These are phyloP conservation scores for Acrossocheilus fasciatus DNA, from an alignment of 2,797 vertebrate species.

Conservation along the genomic window DNA sequence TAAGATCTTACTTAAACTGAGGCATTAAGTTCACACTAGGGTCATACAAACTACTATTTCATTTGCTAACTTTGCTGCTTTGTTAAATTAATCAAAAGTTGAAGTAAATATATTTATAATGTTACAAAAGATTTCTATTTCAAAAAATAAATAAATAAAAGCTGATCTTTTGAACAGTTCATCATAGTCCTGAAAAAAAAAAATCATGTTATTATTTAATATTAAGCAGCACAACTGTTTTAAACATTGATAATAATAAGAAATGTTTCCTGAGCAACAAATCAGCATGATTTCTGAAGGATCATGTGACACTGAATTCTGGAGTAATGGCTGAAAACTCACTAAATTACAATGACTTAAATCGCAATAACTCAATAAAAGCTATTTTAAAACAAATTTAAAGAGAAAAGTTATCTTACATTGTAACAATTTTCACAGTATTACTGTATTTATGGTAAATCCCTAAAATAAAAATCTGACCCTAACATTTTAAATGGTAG, in stretches of 20 bases:
- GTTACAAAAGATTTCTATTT: not conserved
- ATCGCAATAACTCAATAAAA: not conserved
- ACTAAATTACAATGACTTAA: not conserved
- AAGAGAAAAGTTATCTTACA: not conserved
- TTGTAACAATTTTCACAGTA: not conserved
- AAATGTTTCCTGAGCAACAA: not conserved
- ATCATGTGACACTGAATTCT: not conserved
- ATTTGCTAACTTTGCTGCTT: not conserved
- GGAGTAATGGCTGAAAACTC: not conserved
- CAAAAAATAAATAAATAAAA: not conserved
- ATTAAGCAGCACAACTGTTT: not conserved
- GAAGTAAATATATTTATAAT: not conserved
- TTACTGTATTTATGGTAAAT: not conserved
- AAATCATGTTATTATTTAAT: not conserved
- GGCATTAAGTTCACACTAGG: not conserved
- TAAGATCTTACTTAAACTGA: constrained; percentile 9
- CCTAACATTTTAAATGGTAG: not conserved
- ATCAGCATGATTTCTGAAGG: not conserved
- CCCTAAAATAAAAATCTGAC: not conserved
- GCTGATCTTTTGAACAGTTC: not conserved
- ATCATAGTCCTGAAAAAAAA: not conserved
- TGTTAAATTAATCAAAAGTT: not conserved
- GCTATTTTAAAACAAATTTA: not conserved
- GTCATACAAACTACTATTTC: not conserved
- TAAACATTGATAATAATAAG: not conserved